These are phyloP conservation scores for Akabosia matsudoensis DNA, from an alignment of 1,140 invertebrate species.

Conservation along the genomic window DNA sequence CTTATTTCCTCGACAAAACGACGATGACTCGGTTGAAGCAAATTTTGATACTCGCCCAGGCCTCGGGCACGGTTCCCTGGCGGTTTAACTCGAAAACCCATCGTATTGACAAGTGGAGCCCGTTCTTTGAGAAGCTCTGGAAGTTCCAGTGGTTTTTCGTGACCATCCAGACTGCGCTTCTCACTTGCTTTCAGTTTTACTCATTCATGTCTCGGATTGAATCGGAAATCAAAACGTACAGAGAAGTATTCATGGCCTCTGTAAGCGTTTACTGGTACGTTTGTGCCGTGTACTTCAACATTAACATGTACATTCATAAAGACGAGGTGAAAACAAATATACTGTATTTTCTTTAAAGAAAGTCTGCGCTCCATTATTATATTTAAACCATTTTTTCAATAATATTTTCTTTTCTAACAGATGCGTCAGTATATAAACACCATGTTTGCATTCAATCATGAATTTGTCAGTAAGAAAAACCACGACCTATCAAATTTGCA, in stretches of 20 bases:
- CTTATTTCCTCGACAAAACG: constrained; percentile 22
- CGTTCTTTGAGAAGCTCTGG: not conserved
- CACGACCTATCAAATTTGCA: not conserved
- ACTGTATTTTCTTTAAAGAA: not conserved
- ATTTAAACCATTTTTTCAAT: too few relatives aligned
- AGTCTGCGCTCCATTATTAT: too few relatives aligned
- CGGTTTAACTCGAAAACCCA: constrained; percentile 4
- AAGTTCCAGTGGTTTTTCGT: constrained; percentile 27
- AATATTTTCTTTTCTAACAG: too few relatives aligned
- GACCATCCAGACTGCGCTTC: constrained; percentile 3
- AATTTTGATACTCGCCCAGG: constrained; percentile 7
- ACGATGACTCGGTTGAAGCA: constrained; percentile 24
- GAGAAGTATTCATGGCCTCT: constrained; percentile 28
- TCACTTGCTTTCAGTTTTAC: constrained; percentile 29
- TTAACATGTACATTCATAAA: constrained; percentile 28
- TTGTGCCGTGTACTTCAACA: constrained; percentile 12
- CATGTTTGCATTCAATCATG: not conserved
- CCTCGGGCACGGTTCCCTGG: constrained; percentile 26
- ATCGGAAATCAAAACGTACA: constrained; percentile 18
- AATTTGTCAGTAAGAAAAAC: not conserved
- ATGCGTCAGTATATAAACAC: constrained; percentile 31
- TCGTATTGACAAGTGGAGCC: constrained; percentile 9
- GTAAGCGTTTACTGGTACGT: constrained; percentile 30
- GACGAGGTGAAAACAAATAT: not conserved
- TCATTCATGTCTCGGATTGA: constrained; percentile 1